Conservation (phyloP, 2,888 invertebrate species). For the Agrochola lychnidis region DNA sequence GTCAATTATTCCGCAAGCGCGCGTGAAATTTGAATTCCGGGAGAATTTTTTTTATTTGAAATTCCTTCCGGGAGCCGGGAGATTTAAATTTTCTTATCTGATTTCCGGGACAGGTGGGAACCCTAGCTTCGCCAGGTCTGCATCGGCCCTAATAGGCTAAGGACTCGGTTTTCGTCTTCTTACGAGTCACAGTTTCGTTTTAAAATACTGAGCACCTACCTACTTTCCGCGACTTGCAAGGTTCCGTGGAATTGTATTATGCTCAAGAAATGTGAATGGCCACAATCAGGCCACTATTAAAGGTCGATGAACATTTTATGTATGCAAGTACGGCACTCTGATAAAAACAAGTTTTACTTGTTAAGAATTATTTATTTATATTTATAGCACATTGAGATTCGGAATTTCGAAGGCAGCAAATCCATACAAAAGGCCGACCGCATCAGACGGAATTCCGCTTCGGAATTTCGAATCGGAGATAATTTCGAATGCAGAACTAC, state of each 20-base stretch:
- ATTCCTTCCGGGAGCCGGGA: too few relatives aligned
- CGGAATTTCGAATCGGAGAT: too few relatives aligned
- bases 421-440: too few relatives aligned
- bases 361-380: background rate
- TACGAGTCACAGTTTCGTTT: background rate
- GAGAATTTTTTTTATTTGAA: too few relatives aligned
- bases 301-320: slow-evolving; percentile 11
- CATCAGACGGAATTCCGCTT: too few relatives aligned
- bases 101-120: too few relatives aligned
- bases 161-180: background rate
- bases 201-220: background rate
- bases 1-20: too few relatives aligned
- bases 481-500: too few relatives aligned
- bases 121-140: background rate
- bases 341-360: slow-evolving; percentile 3
- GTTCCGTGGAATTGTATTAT: background rate
- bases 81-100: too few relatives aligned
- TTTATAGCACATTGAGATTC: background rate
- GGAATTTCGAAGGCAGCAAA: too few relatives aligned
- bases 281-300: slow-evolving; percentile 3
- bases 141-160: background rate
- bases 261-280: slow-evolving; percentile 12
- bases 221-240: background rate
- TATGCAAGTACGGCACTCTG: background rate
- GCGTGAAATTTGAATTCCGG: too few relatives aligned